These are phyloP conservation scores for Oxystoma pomonae DNA, from an alignment of 2,888 invertebrate species.

Conservation along the genomic window DNA sequence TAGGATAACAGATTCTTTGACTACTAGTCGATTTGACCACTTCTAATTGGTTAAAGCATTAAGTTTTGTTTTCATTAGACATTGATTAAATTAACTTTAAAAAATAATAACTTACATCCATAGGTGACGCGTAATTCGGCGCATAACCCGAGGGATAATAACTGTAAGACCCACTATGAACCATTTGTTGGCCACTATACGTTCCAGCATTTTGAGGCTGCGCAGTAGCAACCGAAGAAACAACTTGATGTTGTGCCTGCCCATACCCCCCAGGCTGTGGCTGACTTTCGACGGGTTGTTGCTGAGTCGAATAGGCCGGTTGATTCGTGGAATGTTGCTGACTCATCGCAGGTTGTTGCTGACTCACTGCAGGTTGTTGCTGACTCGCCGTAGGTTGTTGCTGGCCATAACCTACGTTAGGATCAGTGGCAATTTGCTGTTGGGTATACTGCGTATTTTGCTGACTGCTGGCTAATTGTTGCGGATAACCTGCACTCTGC, in stretches of 20 bases:
- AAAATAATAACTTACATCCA: slow-evolving; percentile 20
- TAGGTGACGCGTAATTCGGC: slow-evolving; percentile 23
- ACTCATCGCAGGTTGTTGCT: too few relatives aligned
- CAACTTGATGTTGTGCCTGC: not conserved
- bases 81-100: too few relatives aligned
- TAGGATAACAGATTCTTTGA: too few relatives aligned
- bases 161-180: slow-evolving; percentile 10
- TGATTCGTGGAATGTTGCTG: not conserved
- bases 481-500: not conserved
- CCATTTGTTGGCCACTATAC: slow-evolving; percentile 1
- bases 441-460: too few relatives aligned
- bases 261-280: slow-evolving; percentile 1
- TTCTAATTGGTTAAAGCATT: too few relatives aligned
- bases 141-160: slow-evolving; percentile 34
- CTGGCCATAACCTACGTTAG: too few relatives aligned
- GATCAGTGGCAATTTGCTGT: too few relatives aligned
- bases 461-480: not conserved
- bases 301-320: not conserved
- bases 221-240: not conserved
- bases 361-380: too few relatives aligned
- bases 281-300: not conserved
- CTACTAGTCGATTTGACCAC: too few relatives aligned
- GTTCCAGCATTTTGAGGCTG: not conserved
- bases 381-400: too few relatives aligned
- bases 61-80: too few relatives aligned